phyloP scores from a whole-genome alignment of 2,113 vertebrate species.

The Callospermophilus lateralis region DNA sequence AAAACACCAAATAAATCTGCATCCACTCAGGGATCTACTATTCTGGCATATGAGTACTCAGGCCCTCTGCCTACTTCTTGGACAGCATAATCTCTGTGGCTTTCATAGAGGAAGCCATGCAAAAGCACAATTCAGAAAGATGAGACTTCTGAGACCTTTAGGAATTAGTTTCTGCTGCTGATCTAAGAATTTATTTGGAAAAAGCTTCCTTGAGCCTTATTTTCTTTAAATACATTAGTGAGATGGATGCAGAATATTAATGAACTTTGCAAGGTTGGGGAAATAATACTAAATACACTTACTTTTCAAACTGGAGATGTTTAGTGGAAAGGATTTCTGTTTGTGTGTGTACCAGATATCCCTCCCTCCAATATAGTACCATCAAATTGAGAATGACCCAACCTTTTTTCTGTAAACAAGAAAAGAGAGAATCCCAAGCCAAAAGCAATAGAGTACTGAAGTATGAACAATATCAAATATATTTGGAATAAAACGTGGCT shows the following conservation, averaged over 20 bases:
- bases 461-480: constrained; percentile 43
- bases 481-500: constrained; percentile 8
- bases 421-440: constrained; percentile 52
- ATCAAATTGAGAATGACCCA: constrained; percentile 21
- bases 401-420: constrained; percentile 11
- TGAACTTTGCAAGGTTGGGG: background rate
- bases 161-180: background rate
- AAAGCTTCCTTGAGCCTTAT: background rate
- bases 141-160: background rate
- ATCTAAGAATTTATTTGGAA: constrained; percentile 10
- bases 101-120: background rate
- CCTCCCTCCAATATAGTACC: background rate
- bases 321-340: constrained; percentile 41
- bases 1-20: background rate
- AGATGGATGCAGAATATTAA: constrained; percentile 55
- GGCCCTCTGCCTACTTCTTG: background rate
- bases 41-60: background rate
- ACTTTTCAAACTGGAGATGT: constrained; percentile 41
- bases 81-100: background rate
- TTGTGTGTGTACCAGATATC: background rate
- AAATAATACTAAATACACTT: constrained; percentile 54
- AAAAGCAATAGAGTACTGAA: constrained; percentile 15
- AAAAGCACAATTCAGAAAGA: background rate
- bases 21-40: background rate
- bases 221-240: constrained; percentile 59